Conservation (phyloP, 2,113 vertebrate genomes). For the Notiomystis cincta region DNA sequence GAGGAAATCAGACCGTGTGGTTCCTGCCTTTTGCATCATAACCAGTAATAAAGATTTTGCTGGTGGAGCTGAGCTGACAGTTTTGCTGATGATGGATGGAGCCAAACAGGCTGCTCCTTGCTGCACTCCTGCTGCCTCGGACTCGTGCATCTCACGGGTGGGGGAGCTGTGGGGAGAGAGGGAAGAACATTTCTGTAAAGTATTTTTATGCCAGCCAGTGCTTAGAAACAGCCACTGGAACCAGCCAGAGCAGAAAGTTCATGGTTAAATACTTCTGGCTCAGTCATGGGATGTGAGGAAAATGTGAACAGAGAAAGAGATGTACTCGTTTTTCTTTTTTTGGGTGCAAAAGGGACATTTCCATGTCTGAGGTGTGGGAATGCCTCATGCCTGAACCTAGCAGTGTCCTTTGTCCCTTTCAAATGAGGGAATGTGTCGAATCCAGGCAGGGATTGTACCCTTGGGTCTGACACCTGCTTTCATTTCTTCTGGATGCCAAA, state of each 20-base stretch:
- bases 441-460: not conserved
- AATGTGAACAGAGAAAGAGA: not conserved
- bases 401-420: not conserved
- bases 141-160: not conserved
- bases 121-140: not conserved
- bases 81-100: constrained; percentile 44
- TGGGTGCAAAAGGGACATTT: not conserved
- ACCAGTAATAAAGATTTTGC: constrained; percentile 35
- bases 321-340: not conserved
- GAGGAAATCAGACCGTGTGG: constrained; percentile 12
- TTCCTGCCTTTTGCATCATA: constrained; percentile 40
- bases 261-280: not conserved
- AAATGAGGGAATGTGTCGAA: not conserved
- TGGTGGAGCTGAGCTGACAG: constrained; percentile 31
- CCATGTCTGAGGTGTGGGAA: not conserved
- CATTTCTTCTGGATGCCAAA: not conserved
- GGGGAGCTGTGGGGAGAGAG: not conserved
- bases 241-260: not conserved
- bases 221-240: not conserved
- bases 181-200: not conserved
- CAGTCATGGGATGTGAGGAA: not conserved
- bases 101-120: not conserved
- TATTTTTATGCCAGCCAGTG: not conserved
- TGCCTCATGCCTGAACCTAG: not conserved
- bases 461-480: not conserved